A percentile compares a stretch with the other conserved stretches of the same genome.
phyloP scores from a whole-genome alignment of 2,113 vertebrate genomes.

The Micromys minutus region DNA sequence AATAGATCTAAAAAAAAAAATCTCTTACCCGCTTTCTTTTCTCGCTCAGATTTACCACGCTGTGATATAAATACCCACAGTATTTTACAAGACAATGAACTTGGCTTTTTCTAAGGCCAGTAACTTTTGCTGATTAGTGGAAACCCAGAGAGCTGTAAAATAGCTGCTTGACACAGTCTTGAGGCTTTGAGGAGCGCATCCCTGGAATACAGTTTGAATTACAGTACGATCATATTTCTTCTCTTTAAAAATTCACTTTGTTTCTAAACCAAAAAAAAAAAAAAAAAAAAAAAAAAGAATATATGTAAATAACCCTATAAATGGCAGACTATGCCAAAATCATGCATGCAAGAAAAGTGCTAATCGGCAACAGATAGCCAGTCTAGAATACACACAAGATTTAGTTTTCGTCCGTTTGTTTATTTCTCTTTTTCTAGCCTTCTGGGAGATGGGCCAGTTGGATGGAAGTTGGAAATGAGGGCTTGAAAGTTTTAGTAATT shows the following conservation, averaged over 20 bases:
- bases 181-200: conserved; percentile 62
- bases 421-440: conserved; percentile 74
- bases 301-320: neutral
- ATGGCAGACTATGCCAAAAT: conserved; percentile 30
- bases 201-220: conserved; percentile 72
- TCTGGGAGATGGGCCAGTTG: conserved; percentile 42
- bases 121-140: conserved; percentile 78
- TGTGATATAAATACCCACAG: conserved; percentile 81
- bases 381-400: conserved; percentile 32
- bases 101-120: conserved; percentile 81
- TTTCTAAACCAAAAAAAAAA: conserved; percentile 36
- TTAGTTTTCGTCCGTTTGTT: conserved; percentile 81
- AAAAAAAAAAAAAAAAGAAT: conserved; percentile 60
- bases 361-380: conserved; percentile 55
- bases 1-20: conserved; percentile 83
- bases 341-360: neutral
- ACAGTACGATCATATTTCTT: conserved; percentile 26
- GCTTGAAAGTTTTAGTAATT: conserved; percentile 86
- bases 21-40: conserved; percentile 82
- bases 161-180: conserved; percentile 60
- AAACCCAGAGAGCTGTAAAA: conserved; percentile 80
- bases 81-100: conserved; percentile 85
- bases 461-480: conserved; percentile 68
- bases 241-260: too few species aligned
- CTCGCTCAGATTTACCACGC: conserved; percentile 83